These are phyloP conservation scores for Dioctria linearis DNA, from an alignment of 2,888 invertebrate genomes.

Conservation along the genomic window DNA sequence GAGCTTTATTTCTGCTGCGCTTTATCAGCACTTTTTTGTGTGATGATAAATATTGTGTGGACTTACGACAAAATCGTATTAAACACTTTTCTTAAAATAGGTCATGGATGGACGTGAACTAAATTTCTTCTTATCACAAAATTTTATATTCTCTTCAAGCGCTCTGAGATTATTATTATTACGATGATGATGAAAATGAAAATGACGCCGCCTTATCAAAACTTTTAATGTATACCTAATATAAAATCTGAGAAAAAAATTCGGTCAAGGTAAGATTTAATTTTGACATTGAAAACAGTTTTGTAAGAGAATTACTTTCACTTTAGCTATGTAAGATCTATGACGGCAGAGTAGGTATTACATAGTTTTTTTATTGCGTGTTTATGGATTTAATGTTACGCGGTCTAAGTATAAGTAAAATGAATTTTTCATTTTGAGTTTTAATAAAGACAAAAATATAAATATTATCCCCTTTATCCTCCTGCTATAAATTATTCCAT, in stretches of 20 bases:
- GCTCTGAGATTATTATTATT: not conserved
- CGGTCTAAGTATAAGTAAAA: too few species aligned
- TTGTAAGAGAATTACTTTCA: too few species aligned
- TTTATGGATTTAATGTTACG: too few species aligned
- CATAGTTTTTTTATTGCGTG: too few species aligned
- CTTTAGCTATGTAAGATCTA: too few species aligned
- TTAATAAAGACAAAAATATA: too few species aligned
- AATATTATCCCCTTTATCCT: too few species aligned
- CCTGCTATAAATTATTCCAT: too few species aligned
- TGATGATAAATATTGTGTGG: not conserved
- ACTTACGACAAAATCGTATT: slow-evolving; percentile 14
- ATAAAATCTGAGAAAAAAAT: not conserved
- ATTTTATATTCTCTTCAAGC: not conserved
- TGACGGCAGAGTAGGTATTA: too few species aligned
- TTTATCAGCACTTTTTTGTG: too few species aligned
- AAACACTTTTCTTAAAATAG: slow-evolving; percentile 19
- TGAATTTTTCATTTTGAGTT: too few species aligned
- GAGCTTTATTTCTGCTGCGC: too few species aligned
- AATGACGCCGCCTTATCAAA: slow-evolving; percentile 8
- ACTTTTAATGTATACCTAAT: not conserved
- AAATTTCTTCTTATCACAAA: slow-evolving; percentile 32
- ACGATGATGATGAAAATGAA: slow-evolving; percentile 3
- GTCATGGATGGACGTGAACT: slow-evolving; percentile 36
- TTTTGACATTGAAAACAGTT: slow-evolving; percentile 17
- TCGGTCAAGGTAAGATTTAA: slow-evolving; percentile 34